Base-by-base conservation (phyloP, 2,113 vertebrate species). In the Ammospiza caudacuta region DNA sequence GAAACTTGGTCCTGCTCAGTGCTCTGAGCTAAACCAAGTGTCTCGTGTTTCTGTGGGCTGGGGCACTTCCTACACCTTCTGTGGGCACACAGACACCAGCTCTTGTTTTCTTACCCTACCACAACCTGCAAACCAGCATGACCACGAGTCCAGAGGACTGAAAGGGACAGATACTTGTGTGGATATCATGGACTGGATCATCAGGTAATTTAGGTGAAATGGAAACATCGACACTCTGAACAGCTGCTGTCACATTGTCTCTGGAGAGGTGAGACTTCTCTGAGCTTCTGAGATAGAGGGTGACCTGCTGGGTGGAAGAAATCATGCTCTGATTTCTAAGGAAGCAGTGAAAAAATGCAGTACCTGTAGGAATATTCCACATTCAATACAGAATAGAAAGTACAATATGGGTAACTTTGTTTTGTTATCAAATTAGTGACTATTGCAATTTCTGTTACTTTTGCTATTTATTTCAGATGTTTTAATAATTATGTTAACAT, bases 81-180 rank as follows among this genome's bases (percentile, higher is more conserved):
- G 9, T 47, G 37, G n/a, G 24, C 47, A 44, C 83, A 70, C 17
- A 58, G 57, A 39, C 29, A 58, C 37, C 57, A 11, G 25, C 1
- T 0, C 59, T 52, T 58, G 27, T 49, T 88, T 89, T 66, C 47
- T 63, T 61, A 64, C 68, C 11, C 1, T 21, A 28, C 11, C 35
- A 51, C 43, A 83, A 54, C 33, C n/a, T 54, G 59, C 68, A 83
- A 59, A 46, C 43, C 35, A 67, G 31, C 17, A 66, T 64, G 28
- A 70, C 19, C 11, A 31, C 0, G 2, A 79, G 20, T 23, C 31
- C 3, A 0, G 29, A 41, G 51, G 21, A 49, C 37, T 54, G 25
- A 29, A 87, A 72, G 47, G 12, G 19, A 49, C 25, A 31, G 46
- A 28, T 25, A 4, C 49, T 80, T 62, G 51, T 43, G 78, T 68